A percentile compares a stretch with the other conserved stretches of the same genome.
phyloP scores from a whole-genome alignment of 2,888 invertebrate genomes.

The Drosophila hawaiiensis region DNA sequence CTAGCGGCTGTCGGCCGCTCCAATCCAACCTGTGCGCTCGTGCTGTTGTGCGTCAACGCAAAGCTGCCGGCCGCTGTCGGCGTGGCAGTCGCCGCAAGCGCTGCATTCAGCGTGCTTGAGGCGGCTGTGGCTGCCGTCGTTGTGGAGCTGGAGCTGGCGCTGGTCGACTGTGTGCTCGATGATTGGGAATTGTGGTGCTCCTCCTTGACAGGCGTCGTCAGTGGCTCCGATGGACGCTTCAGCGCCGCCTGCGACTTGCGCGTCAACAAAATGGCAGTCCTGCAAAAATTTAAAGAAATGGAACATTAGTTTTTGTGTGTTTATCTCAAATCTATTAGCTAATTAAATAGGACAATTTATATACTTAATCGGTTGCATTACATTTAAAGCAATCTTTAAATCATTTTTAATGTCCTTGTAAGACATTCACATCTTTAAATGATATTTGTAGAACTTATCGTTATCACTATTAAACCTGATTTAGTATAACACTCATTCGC shows the following conservation, averaged over 20 bases:
- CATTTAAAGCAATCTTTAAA: background rate
- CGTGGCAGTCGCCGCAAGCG: constrained; percentile 50
- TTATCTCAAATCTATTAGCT: background rate
- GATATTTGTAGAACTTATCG: background rate
- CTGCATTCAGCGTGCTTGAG: constrained; percentile 59
- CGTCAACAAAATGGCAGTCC: constrained; percentile 92
- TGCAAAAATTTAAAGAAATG: constrained; percentile 35
- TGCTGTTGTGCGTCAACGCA: constrained; percentile 66
- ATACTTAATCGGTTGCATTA: background rate
- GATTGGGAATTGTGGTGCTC: constrained; percentile 79
- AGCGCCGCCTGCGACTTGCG: constrained; percentile 89
- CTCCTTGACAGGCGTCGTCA: constrained; percentile 81
- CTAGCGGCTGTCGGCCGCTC: constrained; percentile 59
- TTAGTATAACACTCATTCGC: background rate
- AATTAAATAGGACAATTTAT: background rate
- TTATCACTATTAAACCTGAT: background rate
- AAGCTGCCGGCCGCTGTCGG: constrained; percentile 51
- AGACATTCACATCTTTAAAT: background rate
- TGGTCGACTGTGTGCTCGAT: constrained; percentile 68
- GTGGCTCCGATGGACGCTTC: constrained; percentile 83
- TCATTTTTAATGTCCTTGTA: background rate
- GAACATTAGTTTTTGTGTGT: background rate
- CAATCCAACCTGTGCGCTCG: constrained; percentile 51
- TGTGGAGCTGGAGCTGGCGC: constrained; percentile 59
- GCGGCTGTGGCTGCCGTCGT: constrained; percentile 67